Evolutionary conservation across 2,888 invertebrate genomes (phyloP), one percentile per base, ranked within the genome.

Genomic region (Icerya purchasi): DNA sequence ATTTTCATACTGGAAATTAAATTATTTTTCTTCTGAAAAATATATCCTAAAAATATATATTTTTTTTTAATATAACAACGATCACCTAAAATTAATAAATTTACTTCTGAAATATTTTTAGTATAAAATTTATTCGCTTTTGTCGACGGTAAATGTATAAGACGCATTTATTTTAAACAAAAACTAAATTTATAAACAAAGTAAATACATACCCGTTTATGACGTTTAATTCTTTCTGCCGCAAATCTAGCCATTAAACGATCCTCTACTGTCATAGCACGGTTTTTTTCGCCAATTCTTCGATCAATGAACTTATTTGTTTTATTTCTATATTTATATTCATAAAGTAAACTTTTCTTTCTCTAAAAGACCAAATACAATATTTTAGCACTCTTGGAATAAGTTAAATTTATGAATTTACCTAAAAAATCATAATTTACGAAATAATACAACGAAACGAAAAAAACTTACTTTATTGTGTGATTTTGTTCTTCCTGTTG

Each of bases 261-360:
- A 55, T 94, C 90, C 65, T 89, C 89, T 1, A 78, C 75, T 0
- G 81, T 77, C 69, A 89, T 75, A 20, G 74, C 74, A 10, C 71
- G 70, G 67, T 85, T 80, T 66, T 78, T 81, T 71, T 92, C 88
- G 36, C 93, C 93, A 63, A 96, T 85, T 68, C 97, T 81, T 64
- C 82, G 81, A 70, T 97, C 96, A 59, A 84, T 74, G 67, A 96
- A 88, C 36, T 82, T 75, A 70, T 93, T 97, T 0, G 81, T 78
- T 69, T 94, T 96, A 66, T 87, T 77, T 70, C 84, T 80, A 0
- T 82, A 70, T 66, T 83, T 82, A 72, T 85, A 90, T 71, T 96
- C 94, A 50, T 82, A 80, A 0, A 93, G 81, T 0, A 97, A 71
- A 0, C 94, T 94, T 63, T 83, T 81, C 70, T 89, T 88, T 58